Evolutionary conservation across 2,888 invertebrate species (phyloP).

Genomic region (Tridacna gigas): DNA sequence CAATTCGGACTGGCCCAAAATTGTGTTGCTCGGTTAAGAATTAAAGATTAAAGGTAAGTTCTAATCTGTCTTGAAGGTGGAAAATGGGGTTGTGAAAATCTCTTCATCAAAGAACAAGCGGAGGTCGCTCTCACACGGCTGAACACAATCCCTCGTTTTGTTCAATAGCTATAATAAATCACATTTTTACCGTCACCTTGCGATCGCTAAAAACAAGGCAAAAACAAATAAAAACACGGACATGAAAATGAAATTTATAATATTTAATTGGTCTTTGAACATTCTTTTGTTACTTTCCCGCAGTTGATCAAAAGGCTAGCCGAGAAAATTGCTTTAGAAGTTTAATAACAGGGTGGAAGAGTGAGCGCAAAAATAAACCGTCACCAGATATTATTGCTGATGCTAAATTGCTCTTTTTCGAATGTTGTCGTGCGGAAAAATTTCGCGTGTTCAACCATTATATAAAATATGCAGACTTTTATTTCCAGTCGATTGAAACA

Average conservation of each 20-base stretch:
- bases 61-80: no score
- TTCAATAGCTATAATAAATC: slow-evolving; percentile 1
- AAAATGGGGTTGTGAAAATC: no score
- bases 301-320: slow-evolving; percentile 23
- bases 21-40: no score
- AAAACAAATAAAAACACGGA: slow-evolving; percentile 10
- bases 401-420: slow-evolving; percentile 13
- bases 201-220: slow-evolving; percentile 30
- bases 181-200: slow-evolving; percentile 6
- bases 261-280: slow-evolving; percentile 30
- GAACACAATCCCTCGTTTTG: slow-evolving; percentile 18
- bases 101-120: not conserved
- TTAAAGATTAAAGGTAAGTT: no score
- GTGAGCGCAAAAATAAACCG: slow-evolving; percentile 1
- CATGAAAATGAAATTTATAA: slow-evolving; percentile 28
- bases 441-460: slow-evolving; percentile 24
- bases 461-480: slow-evolving; percentile 25
- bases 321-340: slow-evolving; percentile 26
- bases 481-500: slow-evolving; percentile 13
- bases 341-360: slow-evolving; percentile 9
- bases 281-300: slow-evolving; percentile 11
- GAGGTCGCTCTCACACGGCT: slow-evolving; percentile 11
- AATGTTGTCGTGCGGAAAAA: slow-evolving; percentile 4
- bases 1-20: no score
- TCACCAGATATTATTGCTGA: slow-evolving; percentile 10